Evolutionary conservation across 37 sponge, comb jelly and placozoan species (phyloP).

Genomic region (Spongilla lacustris): DNA sequence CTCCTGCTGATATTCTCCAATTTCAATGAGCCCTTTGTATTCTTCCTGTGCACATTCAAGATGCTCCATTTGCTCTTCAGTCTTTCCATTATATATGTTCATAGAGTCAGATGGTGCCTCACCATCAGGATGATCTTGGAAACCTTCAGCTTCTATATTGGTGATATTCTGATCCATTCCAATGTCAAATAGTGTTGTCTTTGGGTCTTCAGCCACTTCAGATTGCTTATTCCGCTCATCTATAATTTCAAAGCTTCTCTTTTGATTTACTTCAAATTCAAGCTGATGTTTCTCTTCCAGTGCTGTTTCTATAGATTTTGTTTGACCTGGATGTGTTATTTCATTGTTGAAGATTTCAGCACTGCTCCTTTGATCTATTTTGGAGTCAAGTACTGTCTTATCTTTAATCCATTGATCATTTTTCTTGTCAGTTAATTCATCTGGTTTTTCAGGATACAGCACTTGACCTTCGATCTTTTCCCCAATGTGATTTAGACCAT

Average conservation of each 20-base stretch:
- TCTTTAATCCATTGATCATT: too few species aligned
- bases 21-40: neutral
- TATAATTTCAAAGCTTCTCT: neutral
- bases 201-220: neutral
- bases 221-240: neutral
- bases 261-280: neutral
- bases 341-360: too few species aligned
- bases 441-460: too few species aligned
- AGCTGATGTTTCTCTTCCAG: neutral
- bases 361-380: too few species aligned
- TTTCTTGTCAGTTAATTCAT: too few species aligned
- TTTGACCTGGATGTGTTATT: neutral
- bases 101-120: too few species aligned
- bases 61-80: too few species aligned
- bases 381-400: too few species aligned
- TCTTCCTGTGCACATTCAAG: neutral
- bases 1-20: neutral
- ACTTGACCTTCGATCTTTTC: too few species aligned
- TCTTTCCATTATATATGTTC: too few species aligned
- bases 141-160: neutral
- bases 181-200: neutral
- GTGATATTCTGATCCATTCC: neutral
- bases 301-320: neutral
- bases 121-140: neutral
- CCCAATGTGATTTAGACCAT: too few species aligned